These are phyloP conservation scores for Cotesia chilonis DNA, from an alignment of 1,140 invertebrate species.

Conservation along the genomic window DNA sequence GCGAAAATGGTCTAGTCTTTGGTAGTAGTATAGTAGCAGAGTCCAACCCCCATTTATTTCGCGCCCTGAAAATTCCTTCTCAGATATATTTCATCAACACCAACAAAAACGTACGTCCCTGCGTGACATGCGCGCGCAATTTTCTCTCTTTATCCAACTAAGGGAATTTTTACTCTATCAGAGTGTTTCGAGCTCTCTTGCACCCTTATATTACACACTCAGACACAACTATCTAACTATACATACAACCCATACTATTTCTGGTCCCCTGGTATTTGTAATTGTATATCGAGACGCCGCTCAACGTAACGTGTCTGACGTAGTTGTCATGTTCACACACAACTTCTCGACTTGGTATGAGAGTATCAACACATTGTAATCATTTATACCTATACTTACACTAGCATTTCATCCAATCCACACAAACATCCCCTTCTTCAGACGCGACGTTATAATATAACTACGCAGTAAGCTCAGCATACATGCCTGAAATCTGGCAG, in stretches of 20 bases:
- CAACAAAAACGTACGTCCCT: constrained; percentile 34
- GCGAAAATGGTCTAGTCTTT: too few relatives aligned
- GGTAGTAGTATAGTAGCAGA: too few relatives aligned
- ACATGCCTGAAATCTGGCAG: constrained; percentile 4
- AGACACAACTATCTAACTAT: not conserved
- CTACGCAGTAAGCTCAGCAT: constrained; percentile 30
- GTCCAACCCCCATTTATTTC: constrained; percentile 36
- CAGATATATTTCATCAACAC: constrained; percentile 6
- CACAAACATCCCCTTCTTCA: constrained; percentile 6
- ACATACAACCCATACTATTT: not conserved
- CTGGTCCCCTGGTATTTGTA: not conserved
- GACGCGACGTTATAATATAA: constrained; percentile 30
- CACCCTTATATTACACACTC: not conserved
- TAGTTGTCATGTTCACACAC: constrained; percentile 6
- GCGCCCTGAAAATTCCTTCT: constrained; percentile 33
- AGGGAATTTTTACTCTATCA: constrained; percentile 10
- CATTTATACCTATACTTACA: constrained; percentile 14
- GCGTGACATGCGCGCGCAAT: constrained; percentile 42
- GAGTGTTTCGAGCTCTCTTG: not conserved
- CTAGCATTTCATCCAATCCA: too few relatives aligned
- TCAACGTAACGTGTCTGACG: constrained; percentile 12
- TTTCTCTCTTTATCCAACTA: constrained; percentile 20
- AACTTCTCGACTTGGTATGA: not conserved
- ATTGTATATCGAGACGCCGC: not conserved
- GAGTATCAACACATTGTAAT: not conserved